Percentiles rank a stretch among this genome's conserved stretches.
phyloP scores from a whole-genome alignment of 2,113 vertebrate species.

The Urocitellus parryii region DNA sequence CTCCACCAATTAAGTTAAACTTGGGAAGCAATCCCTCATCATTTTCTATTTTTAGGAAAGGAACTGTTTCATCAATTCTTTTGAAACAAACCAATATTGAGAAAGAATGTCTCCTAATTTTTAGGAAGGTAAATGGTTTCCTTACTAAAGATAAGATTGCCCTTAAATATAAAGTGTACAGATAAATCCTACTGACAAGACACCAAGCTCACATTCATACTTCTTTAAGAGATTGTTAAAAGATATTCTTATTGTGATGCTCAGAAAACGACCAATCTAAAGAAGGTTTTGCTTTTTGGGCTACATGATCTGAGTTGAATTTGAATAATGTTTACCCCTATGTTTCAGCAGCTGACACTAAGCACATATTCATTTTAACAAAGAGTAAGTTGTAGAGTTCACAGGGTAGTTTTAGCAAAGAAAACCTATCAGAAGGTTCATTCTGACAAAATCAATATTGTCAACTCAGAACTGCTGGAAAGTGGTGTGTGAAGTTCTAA shows the following conservation, averaged over 20 bases:
- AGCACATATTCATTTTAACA: not conserved
- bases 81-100: not conserved
- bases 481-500: not conserved
- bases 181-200: not conserved
- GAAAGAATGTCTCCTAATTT: conserved; percentile 48
- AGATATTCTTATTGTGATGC: not conserved
- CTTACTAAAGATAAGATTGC: not conserved
- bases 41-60: conserved; percentile 31
- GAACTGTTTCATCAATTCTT: conserved; percentile 25
- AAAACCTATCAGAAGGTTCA: not conserved
- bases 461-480: not conserved
- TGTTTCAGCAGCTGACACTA: not conserved
- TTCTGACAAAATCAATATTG: not conserved
- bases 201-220: not conserved
- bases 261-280: not conserved
- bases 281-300: not conserved
- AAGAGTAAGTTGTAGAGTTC: not conserved
- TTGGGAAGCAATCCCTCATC: conserved; percentile 13
- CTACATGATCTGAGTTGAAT: not conserved
- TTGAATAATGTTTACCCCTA: not conserved
- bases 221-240: not conserved
- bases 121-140: not conserved
- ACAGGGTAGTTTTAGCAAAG: not conserved
- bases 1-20: not conserved
- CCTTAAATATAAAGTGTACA: not conserved